Conservation (phyloP, 2,888 invertebrate species). For the Polyommatus iphigenia region DNA sequence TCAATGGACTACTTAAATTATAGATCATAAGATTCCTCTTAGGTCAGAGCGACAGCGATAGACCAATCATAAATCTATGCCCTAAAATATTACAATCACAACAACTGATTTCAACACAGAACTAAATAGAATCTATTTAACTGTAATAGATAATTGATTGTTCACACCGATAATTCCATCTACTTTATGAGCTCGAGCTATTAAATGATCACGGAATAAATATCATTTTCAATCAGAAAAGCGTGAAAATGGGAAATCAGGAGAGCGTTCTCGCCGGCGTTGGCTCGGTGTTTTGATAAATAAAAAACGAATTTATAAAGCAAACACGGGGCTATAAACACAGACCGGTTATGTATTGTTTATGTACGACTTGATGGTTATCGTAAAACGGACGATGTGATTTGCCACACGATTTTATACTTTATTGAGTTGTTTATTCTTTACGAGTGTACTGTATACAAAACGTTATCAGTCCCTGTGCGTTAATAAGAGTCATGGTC, state of each 20-base stretch:
- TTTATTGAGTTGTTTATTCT: constrained; percentile 34
- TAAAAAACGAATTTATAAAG: constrained; percentile 32
- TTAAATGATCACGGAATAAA: neutral
- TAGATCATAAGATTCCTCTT: no score
- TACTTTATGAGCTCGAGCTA: neutral
- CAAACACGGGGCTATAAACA: constrained; percentile 32
- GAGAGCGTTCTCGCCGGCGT: constrained; percentile 3
- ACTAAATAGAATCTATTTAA: neutral
- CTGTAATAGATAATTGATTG: neutral
- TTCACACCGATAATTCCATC: neutral
- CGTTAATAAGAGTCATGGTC: constrained; percentile 31
- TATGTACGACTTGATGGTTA: constrained; percentile 43
- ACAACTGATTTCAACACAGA: no score
- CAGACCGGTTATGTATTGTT: constrained; percentile 41
- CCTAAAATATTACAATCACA: no score
- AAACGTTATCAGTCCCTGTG: constrained; percentile 34
- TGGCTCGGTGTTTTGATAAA: constrained; percentile 23
- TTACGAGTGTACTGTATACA: constrained; percentile 33
- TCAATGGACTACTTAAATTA: no score
- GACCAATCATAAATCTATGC: no score
- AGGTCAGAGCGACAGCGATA: no score
- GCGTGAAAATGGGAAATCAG: constrained; percentile 23
- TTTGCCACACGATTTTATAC: constrained; percentile 43
- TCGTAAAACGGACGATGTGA: constrained; percentile 42
- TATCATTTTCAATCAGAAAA: constrained; percentile 15